A percentile compares a stretch with the other conserved stretches of the same genome.
phyloP scores from a whole-genome alignment of 1,140 invertebrate species.

The Drosophila punjabiensis region DNA sequence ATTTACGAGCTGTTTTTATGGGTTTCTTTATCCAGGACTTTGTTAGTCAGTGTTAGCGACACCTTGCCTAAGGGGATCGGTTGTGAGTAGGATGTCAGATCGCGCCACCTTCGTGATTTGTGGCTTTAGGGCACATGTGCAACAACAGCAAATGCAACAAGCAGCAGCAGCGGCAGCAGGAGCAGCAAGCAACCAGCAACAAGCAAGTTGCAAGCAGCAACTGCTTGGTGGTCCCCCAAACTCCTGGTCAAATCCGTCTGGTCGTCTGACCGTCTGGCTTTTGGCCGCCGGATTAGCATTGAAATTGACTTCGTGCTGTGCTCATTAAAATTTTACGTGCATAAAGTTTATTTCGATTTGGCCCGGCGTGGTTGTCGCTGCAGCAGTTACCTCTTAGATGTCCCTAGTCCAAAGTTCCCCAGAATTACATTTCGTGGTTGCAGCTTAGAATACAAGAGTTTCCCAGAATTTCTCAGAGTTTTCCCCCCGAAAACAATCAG shows the following conservation, averaged over 20 bases:
- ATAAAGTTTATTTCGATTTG: constrained; percentile 83
- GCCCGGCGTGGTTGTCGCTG: constrained; percentile 43
- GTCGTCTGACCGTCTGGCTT: constrained; percentile 48
- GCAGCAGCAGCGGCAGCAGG: constrained; percentile 4
- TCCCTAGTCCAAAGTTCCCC: constrained; percentile 43
- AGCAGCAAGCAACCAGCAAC: constrained; percentile 10
- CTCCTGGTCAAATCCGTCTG: constrained; percentile 63
- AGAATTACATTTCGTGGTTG: constrained; percentile 48
- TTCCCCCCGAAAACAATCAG: constrained; percentile 25
- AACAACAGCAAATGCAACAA: constrained; percentile 31
- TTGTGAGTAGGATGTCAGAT: constrained; percentile 77
- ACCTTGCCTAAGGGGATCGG: constrained; percentile 63
- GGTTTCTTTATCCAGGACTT: not conserved
- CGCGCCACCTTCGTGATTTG: constrained; percentile 82
- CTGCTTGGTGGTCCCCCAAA: constrained; percentile 59
- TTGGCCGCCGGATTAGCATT: constrained; percentile 82
- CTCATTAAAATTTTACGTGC: constrained; percentile 84
- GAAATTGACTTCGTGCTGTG: constrained; percentile 84
- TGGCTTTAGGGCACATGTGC: constrained; percentile 76
- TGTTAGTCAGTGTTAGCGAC: constrained; percentile 50
- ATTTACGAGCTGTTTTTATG: constrained; percentile 1
- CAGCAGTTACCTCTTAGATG: constrained; percentile 25
- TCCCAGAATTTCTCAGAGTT: constrained; percentile 54
- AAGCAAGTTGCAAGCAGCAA: constrained; percentile 10
- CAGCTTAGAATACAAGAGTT: constrained; percentile 40